phyloP scores from a whole-genome alignment of 2,113 vertebrate genomes.

The Numida meleagris region DNA sequence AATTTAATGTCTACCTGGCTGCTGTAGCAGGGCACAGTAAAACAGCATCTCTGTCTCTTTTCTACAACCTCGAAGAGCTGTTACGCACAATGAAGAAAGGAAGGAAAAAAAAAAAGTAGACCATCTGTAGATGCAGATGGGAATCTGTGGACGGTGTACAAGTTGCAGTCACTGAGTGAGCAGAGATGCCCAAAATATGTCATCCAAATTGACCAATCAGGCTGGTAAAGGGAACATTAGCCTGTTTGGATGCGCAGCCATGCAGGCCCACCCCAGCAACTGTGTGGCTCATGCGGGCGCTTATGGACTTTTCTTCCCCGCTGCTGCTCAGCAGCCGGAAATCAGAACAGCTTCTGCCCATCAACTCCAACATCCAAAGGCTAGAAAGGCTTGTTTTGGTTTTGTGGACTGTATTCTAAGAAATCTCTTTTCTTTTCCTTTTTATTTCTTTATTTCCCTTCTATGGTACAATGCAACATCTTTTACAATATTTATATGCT shows the following conservation, averaged over 20 bases:
- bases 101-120: not conserved
- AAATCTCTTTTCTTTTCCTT: not conserved
- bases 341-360: not conserved
- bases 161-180: constrained; percentile 72
- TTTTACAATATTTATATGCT: not conserved
- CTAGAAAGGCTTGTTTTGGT: not conserved
- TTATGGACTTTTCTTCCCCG: not conserved
- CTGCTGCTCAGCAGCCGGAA: not conserved
- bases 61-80: constrained; percentile 56
- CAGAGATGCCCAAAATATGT: constrained; percentile 80
- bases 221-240: constrained; percentile 50
- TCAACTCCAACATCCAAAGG: not conserved
- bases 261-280: constrained; percentile 42
- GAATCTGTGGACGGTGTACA: constrained; percentile 77
- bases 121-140: constrained; percentile 83
- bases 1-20: constrained; percentile 20
- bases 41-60: not conserved
- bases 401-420: not conserved
- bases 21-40: not conserved
- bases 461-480: not conserved
- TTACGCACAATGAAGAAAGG: constrained; percentile 46
- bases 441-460: not conserved
- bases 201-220: constrained; percentile 77
- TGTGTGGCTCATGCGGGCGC: not conserved
- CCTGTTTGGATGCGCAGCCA: not conserved